phyloP scores from a whole-genome alignment of 2,113 vertebrate genomes.

The Mormoops blainvillei region DNA sequence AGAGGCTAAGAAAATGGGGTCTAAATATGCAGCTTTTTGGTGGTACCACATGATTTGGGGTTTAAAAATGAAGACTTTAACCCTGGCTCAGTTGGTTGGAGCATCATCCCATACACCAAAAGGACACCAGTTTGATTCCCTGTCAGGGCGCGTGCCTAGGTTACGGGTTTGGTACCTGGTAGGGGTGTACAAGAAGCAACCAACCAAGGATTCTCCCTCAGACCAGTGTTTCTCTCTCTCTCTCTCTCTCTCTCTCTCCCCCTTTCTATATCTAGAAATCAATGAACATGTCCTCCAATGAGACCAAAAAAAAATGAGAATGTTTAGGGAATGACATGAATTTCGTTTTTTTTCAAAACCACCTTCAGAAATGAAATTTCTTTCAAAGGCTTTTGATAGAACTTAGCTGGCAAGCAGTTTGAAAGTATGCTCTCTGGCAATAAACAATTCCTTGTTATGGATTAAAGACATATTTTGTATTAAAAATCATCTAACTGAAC shows the following conservation, averaged over 20 bases:
- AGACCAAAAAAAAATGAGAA: not conserved
- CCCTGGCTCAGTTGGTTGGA: not conserved
- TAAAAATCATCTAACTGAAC: not conserved
- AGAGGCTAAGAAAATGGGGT: not conserved
- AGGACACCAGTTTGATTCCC: not conserved
- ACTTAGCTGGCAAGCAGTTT: not conserved
- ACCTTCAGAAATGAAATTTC: slow-evolving; percentile 23
- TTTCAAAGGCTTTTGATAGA: slow-evolving; percentile 38
- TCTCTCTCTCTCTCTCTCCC: not conserved
- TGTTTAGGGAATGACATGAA: not conserved
- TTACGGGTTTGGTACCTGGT: not conserved
- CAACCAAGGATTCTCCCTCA: not conserved
- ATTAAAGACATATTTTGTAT: not conserved
- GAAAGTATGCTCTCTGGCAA: slow-evolving; percentile 30
- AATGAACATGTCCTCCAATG: not conserved
- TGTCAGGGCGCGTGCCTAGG: not conserved
- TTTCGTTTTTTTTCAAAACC: slow-evolving; percentile 39
- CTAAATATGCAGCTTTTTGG: not conserved
- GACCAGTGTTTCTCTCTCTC: not conserved
- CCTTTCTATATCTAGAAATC: not conserved
- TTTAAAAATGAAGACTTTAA: not conserved
- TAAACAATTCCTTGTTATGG: not conserved
- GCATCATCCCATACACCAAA: not conserved
- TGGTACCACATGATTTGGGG: not conserved
- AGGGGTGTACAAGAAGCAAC: not conserved